Base-by-base conservation (phyloP, 2,113 vertebrate genomes). In the Trogon melanurus region DNA sequence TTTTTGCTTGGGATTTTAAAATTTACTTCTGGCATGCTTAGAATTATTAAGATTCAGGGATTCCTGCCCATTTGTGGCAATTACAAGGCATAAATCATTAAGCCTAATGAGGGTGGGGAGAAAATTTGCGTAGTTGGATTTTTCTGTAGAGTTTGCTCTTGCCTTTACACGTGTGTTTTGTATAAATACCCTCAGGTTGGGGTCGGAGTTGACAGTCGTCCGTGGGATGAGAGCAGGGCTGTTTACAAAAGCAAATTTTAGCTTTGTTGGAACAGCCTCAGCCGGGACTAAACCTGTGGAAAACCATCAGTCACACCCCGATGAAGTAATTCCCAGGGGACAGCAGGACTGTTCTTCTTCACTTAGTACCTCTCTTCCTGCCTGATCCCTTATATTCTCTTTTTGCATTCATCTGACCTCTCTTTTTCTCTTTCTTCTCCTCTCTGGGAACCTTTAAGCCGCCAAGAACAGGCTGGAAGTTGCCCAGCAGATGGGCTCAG, bases 1-100 rank as follows among this genome's bases (percentile, higher is more conserved):
- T 87, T 93, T 85, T 80, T 94, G 71, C 70, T 94, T 78, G 41
- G 88, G 82, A 80, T 87, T 94, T 89, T 34, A 71, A 67, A 71
- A 30, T 50, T 64, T 80, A 73, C 36, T 85, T 76, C 76, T 76
- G 70, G 61, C 51, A 29, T 30, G 15, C 70, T 92, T 5, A 32
- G 75, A 84, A 58, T 85, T 82, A 66, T n/a, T 81, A 85, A 56
- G 75, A 85, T 85, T 62, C 69, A 76, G 61, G 64, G 85, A 90
- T 85, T 92, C 66, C n/a, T 81, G 74, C 82, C 65, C n/a, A 10
- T 58, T 70, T 23, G 19, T 58, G 47, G 50, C 10, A 22, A 91
- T 81, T 83, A 25, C 67, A 74, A 32, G 15, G 73, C 62, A 58
- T 76, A 91, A 91, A 92, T 91, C 19, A 64, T 62, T 48, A 57